Percentiles rank a stretch among this genome's conserved stretches.
These are phyloP conservation scores for Podarcis cretensis DNA, from an alignment of 2,113 vertebrate genomes.

Conservation along the genomic window DNA sequence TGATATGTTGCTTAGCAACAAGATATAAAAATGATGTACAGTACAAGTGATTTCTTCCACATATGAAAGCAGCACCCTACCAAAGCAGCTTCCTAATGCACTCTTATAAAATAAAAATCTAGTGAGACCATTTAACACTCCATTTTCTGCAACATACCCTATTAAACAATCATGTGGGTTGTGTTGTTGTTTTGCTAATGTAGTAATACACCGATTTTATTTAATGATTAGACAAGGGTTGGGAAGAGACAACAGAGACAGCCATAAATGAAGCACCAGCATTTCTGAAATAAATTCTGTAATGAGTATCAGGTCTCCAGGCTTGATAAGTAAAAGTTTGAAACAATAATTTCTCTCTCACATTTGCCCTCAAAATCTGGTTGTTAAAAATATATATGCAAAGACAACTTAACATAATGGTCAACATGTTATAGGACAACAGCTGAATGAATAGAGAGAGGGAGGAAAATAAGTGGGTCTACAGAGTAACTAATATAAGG, in stretches of 20 bases:
- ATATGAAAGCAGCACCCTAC: slow-evolving; percentile 75
- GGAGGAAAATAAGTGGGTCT: neutral
- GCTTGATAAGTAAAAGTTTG: neutral
- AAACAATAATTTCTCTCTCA: slow-evolving; percentile 10
- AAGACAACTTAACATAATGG: neutral
- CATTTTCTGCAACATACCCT: slow-evolving; percentile 76
- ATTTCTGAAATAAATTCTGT: neutral
- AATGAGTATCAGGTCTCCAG: slow-evolving; percentile 36
- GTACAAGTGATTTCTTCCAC: slow-evolving; percentile 76
- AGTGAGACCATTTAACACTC: slow-evolving; percentile 72
- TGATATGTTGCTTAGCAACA: slow-evolving; percentile 80
- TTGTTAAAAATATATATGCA: neutral
- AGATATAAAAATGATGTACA: slow-evolving; percentile 82
- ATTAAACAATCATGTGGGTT: slow-evolving; percentile 82
- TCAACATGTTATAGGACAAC: neutral
- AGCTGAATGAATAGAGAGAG: fast-evolving
- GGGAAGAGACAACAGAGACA: slow-evolving; percentile 45
- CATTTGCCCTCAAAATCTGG: neutral
- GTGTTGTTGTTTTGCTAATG: slow-evolving; percentile 69
- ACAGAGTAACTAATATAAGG: neutral
- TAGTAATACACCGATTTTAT: slow-evolving; percentile 75
- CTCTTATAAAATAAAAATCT: slow-evolving; percentile 75
- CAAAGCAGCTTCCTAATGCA: slow-evolving; percentile 71
- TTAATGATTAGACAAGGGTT: slow-evolving; percentile 71
- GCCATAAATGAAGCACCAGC: neutral